Percentiles rank a stretch among this genome's conserved stretches.
These are phyloP conservation scores for Rhizoglyphus robini DNA, from an alignment of 1,140 invertebrate species.

Conservation along the genomic window DNA sequence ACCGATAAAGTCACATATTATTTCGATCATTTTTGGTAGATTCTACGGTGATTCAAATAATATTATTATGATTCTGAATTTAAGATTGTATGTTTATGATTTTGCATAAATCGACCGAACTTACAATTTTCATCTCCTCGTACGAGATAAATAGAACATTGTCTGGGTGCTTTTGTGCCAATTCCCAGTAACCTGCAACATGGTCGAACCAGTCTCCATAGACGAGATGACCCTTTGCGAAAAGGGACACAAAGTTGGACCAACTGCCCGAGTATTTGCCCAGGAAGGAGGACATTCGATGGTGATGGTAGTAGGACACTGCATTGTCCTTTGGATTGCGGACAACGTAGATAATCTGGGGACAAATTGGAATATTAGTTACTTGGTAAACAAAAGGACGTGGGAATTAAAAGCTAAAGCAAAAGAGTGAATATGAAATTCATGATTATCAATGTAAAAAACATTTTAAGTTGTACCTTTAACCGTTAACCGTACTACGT, in stretches of 20 bases:
- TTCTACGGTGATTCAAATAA: conserved; percentile 27
- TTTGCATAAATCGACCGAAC: neutral
- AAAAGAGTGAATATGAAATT: neutral
- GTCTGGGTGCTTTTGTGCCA: conserved; percentile 28
- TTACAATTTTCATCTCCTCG: conserved; percentile 38
- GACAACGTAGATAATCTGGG: conserved; percentile 69
- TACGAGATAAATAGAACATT: conserved; percentile 41
- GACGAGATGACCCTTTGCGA: conserved; percentile 30
- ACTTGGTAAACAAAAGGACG: too few species aligned
- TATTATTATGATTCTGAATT: neutral
- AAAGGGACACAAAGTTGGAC: conserved; percentile 31
- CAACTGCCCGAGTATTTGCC: conserved; percentile 27
- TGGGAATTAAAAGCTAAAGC: neutral
- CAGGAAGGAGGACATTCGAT: conserved; percentile 35
- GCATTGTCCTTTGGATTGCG: conserved; percentile 87
- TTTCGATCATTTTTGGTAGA: conserved; percentile 32
- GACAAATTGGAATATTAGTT: too few species aligned
- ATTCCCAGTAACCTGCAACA: conserved; percentile 37
- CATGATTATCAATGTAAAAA: neutral
- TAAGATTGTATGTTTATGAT: neutral
- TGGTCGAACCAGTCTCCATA: conserved; percentile 43
- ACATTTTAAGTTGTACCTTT: too few species aligned
- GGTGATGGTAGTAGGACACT: conserved; percentile 81
- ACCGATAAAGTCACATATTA: conserved; percentile 37
- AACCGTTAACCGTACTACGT: too few species aligned